Conservation (phyloP, 2,888 invertebrate genomes). For the Dolomedes plantarius region DNA sequence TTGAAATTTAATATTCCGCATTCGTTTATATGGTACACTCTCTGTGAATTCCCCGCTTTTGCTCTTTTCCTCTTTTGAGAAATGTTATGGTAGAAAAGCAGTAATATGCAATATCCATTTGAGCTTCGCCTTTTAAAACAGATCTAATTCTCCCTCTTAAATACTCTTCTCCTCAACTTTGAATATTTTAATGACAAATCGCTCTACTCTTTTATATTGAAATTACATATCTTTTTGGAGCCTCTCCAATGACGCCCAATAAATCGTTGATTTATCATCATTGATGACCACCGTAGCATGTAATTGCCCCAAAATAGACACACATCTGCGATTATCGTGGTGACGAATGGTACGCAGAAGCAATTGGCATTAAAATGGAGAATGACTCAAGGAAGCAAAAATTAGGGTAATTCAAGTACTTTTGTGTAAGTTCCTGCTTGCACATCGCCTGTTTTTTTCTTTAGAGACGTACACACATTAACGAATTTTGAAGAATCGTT, state of each 20-base stretch:
- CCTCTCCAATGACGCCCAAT: not conserved
- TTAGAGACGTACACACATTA: too few relatives aligned
- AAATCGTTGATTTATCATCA: conserved; percentile 14
- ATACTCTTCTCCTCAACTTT: not conserved
- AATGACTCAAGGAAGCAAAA: not conserved
- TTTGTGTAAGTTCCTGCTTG: not conserved
- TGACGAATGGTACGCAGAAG: not conserved
- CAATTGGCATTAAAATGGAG: not conserved
- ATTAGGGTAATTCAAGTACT: not conserved
- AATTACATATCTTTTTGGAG: conserved; percentile 1
- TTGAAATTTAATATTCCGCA: too few relatives aligned
- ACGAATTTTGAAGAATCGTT: too few relatives aligned
- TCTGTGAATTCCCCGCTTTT: too few relatives aligned
- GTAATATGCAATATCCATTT: too few relatives aligned
- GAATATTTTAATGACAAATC: conserved; percentile 4
- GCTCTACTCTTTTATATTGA: not conserved
- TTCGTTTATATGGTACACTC: too few relatives aligned
- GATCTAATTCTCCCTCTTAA: not conserved
- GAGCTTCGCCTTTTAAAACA: too few relatives aligned
- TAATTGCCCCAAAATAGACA: not conserved
- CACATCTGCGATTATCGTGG: not conserved
- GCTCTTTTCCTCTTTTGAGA: too few relatives aligned
- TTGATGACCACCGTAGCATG: not conserved
- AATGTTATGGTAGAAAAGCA: too few relatives aligned
- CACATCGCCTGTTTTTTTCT: too few relatives aligned